These are phyloP conservation scores for Chrysaora quinquecirrha DNA, from an alignment of 30 jellyfish, hydroid and myxozoan genomes.

Conservation along the genomic window DNA sequence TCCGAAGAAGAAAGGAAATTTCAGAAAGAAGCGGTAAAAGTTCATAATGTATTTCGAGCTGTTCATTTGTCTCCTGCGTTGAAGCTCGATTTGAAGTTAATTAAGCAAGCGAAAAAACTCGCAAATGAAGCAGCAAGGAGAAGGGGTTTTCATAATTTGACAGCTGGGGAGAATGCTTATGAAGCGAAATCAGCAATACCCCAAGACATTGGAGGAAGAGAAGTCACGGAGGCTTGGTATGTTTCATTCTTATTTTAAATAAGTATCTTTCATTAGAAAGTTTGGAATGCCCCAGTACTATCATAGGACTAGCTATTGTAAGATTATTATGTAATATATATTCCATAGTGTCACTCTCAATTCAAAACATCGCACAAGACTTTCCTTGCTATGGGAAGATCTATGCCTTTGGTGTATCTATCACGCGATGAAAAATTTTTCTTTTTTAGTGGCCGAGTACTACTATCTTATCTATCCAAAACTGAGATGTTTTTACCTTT, in stretches of 20 bases:
- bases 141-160: conserved; percentile 34
- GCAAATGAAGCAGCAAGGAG: conserved; percentile 79
- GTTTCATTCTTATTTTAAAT: not conserved
- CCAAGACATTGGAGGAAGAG: conserved; percentile 57
- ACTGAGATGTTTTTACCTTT: too few species aligned
- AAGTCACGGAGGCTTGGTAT: conserved; percentile 76
- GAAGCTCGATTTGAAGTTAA: conserved; percentile 65
- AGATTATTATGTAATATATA: too few species aligned
- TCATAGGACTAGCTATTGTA: too few species aligned
- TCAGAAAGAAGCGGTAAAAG: conserved; percentile 68
- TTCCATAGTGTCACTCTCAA: too few species aligned
- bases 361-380: too few species aligned
- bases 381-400: too few species aligned
- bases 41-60: conserved; percentile 82
- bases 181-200: conserved; percentile 52
- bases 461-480: too few species aligned
- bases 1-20: conserved; percentile 63
- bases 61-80: conserved; percentile 83
- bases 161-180: conserved; percentile 61
- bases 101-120: conserved; percentile 71
- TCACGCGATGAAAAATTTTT: too few species aligned
- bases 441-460: too few species aligned
- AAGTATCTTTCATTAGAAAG: too few species aligned
- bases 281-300: too few species aligned
- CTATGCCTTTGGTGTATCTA: too few species aligned